A percentile compares a stretch with the other conserved stretches of the same genome.
phyloP scores from a whole-genome alignment of 2,113 vertebrate species.

The Chascanopsetta lugubris region DNA sequence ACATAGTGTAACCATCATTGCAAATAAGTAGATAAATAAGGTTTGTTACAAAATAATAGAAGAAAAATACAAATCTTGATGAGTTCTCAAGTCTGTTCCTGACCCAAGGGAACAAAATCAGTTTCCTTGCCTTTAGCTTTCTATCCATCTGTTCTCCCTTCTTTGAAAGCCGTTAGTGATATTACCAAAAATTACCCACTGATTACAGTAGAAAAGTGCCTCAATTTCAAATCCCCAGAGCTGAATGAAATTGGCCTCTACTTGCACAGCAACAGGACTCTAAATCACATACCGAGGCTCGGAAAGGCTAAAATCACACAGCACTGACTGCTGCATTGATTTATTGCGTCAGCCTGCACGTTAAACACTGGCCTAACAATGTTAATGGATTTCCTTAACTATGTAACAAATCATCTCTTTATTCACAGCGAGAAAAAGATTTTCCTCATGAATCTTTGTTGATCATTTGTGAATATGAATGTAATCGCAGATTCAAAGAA shows the following conservation, averaged over 20 bases:
- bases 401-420: neutral
- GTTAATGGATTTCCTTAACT: neutral
- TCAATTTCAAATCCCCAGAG: neutral
- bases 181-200: neutral
- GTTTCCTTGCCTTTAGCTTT: neutral
- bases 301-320: too few species aligned
- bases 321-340: neutral
- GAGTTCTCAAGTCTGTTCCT: neutral
- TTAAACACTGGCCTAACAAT: neutral
- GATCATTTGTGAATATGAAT: too few species aligned
- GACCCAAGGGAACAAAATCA: neutral
- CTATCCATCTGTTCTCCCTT: neutral
- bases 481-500: too few species aligned
- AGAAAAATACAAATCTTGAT: neutral
- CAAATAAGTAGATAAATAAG: neutral
- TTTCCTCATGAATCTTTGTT: too few species aligned
- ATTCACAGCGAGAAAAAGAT: neutral
- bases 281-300: neutral
- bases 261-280: slow-evolving; percentile 1
- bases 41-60: neutral
- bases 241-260: neutral
- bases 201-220: neutral
- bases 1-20: neutral
- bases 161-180: neutral
- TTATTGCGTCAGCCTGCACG: neutral